These are phyloP conservation scores for Sesia apiformis DNA, from an alignment of 2,888 invertebrate species.

Conservation along the genomic window DNA sequence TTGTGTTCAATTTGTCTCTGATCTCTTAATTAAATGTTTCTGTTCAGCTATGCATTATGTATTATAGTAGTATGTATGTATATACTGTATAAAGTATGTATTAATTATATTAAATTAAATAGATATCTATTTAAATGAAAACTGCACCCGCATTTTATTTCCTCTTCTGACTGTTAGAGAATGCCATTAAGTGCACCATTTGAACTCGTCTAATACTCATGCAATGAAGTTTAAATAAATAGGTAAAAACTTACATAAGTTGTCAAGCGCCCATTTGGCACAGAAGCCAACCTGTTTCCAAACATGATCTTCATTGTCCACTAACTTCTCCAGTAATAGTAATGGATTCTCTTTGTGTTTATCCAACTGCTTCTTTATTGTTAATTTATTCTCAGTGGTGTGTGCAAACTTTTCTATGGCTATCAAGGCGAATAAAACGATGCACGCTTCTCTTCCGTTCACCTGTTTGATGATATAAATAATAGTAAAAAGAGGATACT, in stretches of 20 bases:
- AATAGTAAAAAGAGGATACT: too few species aligned
- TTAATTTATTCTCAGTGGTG: conserved; percentile 91
- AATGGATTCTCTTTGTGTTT: conserved; percentile 78
- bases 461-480: conserved; percentile 16
- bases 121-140: too few species aligned
- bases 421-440: conserved; percentile 89
- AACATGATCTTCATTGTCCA: conserved; percentile 75
- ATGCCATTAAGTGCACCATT: too few species aligned
- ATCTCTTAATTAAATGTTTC: too few species aligned
- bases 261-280: conserved; percentile 94
- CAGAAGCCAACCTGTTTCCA: conserved; percentile 93
- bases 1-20: too few species aligned
- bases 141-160: too few species aligned
- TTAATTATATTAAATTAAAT: too few species aligned
- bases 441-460: conserved; percentile 76
- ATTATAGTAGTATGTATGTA: too few species aligned
- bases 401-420: conserved; percentile 95
- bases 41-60: too few species aligned
- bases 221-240: neutral
- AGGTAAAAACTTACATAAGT: conserved; percentile 74
- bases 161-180: too few species aligned
- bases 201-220: too few species aligned
- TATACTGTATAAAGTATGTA: too few species aligned
- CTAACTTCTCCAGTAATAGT: conserved; percentile 79
- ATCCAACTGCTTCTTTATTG: conserved; percentile 80